Evolutionary conservation across 1,140 invertebrate genomes (phyloP).

Genomic region (Epicauta chinensis): DNA sequence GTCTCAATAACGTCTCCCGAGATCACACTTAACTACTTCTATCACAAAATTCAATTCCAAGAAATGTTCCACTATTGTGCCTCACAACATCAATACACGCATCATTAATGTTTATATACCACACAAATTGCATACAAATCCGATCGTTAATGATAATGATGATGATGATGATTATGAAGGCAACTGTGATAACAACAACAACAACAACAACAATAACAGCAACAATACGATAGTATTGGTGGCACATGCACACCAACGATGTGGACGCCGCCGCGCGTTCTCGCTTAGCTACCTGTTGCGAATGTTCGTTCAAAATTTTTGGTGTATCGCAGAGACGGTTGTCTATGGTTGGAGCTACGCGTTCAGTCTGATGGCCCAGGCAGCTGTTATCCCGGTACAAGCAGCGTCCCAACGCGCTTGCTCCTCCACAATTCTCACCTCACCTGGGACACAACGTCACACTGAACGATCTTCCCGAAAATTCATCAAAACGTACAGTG

Average conservation of each 20-base stretch:
- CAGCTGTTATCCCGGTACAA: conserved; percentile 23
- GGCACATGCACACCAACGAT: background rate
- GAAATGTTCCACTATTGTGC: too few relatives aligned
- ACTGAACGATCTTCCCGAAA: background rate
- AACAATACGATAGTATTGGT: background rate
- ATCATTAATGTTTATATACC: background rate
- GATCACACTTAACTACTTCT: too few relatives aligned
- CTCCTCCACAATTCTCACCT: conserved; percentile 21
- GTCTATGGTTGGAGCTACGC: conserved; percentile 24
- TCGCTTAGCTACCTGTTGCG: conserved; percentile 27
- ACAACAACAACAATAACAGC: background rate
- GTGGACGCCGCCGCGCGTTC: conserved; percentile 5
- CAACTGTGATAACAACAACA: background rate
- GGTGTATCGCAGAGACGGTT: conserved; percentile 7
- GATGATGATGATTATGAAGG: background rate
- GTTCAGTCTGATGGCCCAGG: conserved; percentile 25
- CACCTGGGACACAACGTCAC: conserved; percentile 7
- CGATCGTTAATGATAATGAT: background rate
- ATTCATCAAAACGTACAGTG: conserved; percentile 3
- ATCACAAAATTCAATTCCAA: too few relatives aligned
- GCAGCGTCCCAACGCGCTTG: conserved; percentile 22
- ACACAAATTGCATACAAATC: background rate
- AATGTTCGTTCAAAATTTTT: conserved; percentile 17
- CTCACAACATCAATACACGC: too few relatives aligned
- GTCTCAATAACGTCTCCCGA: too few relatives aligned